Evolutionary conservation across 2,888 invertebrate genomes (phyloP), one percentile per base, ranked within the genome.

Genomic region (Camponotus fellah): DNA sequence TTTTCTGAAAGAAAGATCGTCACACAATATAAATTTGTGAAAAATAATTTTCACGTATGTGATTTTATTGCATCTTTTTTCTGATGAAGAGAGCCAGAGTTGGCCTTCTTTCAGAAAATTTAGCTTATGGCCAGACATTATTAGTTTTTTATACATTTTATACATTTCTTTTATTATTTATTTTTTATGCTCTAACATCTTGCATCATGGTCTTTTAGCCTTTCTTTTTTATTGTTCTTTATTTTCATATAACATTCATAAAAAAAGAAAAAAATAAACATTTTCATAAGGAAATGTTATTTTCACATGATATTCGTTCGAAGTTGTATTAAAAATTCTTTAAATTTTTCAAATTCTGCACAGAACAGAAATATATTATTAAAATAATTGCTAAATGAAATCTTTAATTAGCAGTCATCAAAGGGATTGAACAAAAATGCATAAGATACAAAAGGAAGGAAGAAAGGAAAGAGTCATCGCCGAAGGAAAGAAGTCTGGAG

Each of bases 401-500:
- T 64, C 21, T 60, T 40, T 26, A 64, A 10, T 65, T 17, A 53
- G 53, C 49, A 53, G 8, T 53, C n/a, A 53, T 40, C 62, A 21
- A 17, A 53, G 66, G 40, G 6, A 56, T 12, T 17, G 32, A 8
- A n/a, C 26, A 14, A 77, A 53, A 40, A 66, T n/a, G 8, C 17
- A 12, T 26, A 76, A 66, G 2, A 26, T 34, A 26, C 26, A n/a
- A 37, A 46, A 69, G 82, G 66, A 72, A 49, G 64, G 75, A 65
- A 75, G 80, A 64, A 84, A 84, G 83, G 75, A 82, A 86, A 77
- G 86, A 88, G 86, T 89, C 83, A 85, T 88, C 82, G 87, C 83
- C 66, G 88, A 85, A 84, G 85, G 85, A 89, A 53, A 88, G 89
- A 91, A 91, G 90, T 90, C 90, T 91, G 91, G 91, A 92, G 92